Base-by-base conservation (phyloP, 2,797 vertebrate genomes). In the Macropodus opercularis region DNA sequence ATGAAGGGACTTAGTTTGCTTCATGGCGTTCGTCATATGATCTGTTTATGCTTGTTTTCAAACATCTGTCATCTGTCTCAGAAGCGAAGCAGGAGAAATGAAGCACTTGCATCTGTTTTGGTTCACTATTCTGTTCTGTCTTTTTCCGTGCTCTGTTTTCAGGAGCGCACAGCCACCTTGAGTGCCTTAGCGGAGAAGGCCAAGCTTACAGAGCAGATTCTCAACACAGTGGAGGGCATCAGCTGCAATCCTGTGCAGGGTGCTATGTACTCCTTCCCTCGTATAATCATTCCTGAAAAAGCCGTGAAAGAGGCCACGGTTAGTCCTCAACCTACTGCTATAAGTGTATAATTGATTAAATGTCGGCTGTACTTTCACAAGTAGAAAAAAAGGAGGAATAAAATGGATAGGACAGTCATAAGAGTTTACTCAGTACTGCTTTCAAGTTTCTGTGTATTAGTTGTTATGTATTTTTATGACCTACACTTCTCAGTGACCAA, bases 221-320 rank as follows among this genome's bases (percentile, higher is more conserved):
- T 98, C 57, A 96, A 95, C 29, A 86, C 85, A 0, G 84, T 90
- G 0, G 91, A 95, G 0, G 96, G 96, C 18, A 94, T 98, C 87
- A 87, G 4, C 72, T 98, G 95, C 83, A 96, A 96, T 77, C 95
- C 96, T 0, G 95, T 98, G 57, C 95, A 97, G 85, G 96, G 96
- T 0, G 96, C 95, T 21, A 96, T 97, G 95, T 98, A 96, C 72
- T 94, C 95, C 38, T 94, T 93, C 75, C 96, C 96, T 3, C 53
- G 78, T 8, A 92, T 97, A 47, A 78, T 86, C 42, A 90, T 97
- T 39, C 94, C 96, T 0, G 87, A 91, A 4, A 88, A 87, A 0
- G 95, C 96, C 0, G 8, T 96, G 36, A 84, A 84, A 18, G 92
- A 90, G 8, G 96, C 96, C 15, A 64, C 82, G 94, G 95, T 96